These are phyloP conservation scores for Noctilio leporinus DNA, from an alignment of 2,113 vertebrate species.

Conservation along the genomic window DNA sequence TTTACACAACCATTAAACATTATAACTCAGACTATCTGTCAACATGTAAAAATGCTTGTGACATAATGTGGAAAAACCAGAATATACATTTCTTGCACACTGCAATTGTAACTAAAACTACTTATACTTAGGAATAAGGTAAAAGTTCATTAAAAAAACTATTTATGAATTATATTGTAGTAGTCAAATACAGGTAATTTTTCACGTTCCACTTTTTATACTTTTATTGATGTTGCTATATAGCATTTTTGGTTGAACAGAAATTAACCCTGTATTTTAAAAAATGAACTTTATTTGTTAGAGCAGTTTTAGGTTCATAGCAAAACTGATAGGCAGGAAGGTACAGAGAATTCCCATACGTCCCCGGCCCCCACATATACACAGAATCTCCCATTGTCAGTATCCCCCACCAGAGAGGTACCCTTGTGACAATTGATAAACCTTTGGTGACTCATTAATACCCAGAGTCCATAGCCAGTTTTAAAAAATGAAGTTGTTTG, in stretches of 20 bases:
- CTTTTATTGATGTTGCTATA: not conserved
- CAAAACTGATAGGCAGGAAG: not conserved
- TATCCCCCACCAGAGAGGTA: not conserved
- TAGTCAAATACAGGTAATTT: conserved; percentile 13
- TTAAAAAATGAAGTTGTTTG: not conserved
- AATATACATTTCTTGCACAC: conserved; percentile 8
- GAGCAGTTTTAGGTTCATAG: not conserved
- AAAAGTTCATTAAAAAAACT: conserved; percentile 29
- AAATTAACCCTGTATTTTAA: not conserved
- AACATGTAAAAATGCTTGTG: conserved; percentile 42
- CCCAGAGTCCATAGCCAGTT: not conserved
- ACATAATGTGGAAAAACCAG: conserved; percentile 54
- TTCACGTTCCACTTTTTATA: not conserved
- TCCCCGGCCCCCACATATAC: not conserved
- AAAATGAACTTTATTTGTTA: not conserved
- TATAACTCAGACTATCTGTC: conserved; percentile 20
- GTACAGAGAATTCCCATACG: not conserved
- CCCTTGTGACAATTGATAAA: not conserved
- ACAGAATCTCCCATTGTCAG: not conserved
- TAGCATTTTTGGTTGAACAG: conserved; percentile 23
- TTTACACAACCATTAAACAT: conserved; percentile 24
- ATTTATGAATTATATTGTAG: not conserved
- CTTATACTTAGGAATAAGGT: conserved; percentile 26
- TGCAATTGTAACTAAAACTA: conserved; percentile 29
- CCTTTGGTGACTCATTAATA: not conserved